Percentiles rank a stretch among this genome's conserved stretches.
These are phyloP conservation scores for Euschistus heros DNA, from an alignment of 1,140 invertebrate genomes.

Conservation along the genomic window DNA sequence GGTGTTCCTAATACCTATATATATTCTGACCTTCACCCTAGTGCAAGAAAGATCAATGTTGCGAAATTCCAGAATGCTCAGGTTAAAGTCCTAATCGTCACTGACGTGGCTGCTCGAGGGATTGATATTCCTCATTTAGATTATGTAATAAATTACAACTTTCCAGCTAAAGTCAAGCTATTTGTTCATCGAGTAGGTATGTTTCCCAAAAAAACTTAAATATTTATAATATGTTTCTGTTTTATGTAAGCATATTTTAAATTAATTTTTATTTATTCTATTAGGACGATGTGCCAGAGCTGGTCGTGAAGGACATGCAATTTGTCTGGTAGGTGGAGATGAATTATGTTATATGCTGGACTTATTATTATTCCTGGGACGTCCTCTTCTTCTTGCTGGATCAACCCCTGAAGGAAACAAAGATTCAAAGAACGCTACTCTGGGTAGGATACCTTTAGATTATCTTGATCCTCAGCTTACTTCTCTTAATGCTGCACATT, in stretches of 20 bases:
- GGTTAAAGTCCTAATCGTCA: slow-evolving; percentile 78
- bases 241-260: neutral
- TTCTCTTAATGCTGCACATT: slow-evolving; percentile 65
- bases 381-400: slow-evolving; percentile 49
- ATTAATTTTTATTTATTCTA: slow-evolving; percentile 16
- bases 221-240: neutral
- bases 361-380: slow-evolving; percentile 85
- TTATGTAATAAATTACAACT: slow-evolving; percentile 95
- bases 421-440: slow-evolving; percentile 31
- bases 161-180: slow-evolving; percentile 91
- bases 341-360: slow-evolving; percentile 89
- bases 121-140: slow-evolving; percentile 94
- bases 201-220: slow-evolving; percentile 33
- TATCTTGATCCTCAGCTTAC: slow-evolving; percentile 74
- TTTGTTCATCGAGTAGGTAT: slow-evolving; percentile 97
- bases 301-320: slow-evolving; percentile 78
- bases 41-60: slow-evolving; percentile 90
- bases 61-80: slow-evolving; percentile 77
- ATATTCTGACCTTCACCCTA: slow-evolving; percentile 90
- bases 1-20: slow-evolving; percentile 78
- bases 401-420: neutral
- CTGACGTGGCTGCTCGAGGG: slow-evolving; percentile 93
- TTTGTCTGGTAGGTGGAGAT: slow-evolving; percentile 77
- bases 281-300: slow-evolving; percentile 90
- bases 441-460: slow-evolving; percentile 71